These are phyloP conservation scores for Anisognathus igniventris DNA, from an alignment of 2,797 vertebrate genomes.

Conservation along the genomic window DNA sequence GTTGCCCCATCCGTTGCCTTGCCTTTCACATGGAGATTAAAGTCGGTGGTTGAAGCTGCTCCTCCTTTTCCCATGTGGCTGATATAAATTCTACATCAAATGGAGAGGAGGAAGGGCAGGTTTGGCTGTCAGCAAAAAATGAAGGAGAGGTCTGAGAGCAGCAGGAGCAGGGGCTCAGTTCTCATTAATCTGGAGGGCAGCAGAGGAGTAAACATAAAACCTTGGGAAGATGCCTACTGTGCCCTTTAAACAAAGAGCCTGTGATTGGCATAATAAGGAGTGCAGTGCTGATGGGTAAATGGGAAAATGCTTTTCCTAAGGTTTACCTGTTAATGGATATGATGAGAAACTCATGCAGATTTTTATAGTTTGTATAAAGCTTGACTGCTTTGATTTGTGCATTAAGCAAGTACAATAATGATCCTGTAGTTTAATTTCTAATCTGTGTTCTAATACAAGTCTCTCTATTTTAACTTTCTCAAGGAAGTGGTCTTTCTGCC, in stretches of 20 bases:
- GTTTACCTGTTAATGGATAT: neutral
- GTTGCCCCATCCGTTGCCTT: conserved; percentile 33
- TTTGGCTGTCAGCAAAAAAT: conserved; percentile 49
- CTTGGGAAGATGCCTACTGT: neutral
- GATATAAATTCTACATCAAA: conserved; percentile 69
- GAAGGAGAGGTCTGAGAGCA: conserved; percentile 40
- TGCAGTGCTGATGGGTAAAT: neutral
- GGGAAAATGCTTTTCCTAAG: neutral
- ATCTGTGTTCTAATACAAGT: conserved; percentile 1
- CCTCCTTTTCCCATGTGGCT: conserved; percentile 60
- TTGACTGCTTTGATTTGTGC: neutral
- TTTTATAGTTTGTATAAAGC: neutral
- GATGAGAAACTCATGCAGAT: neutral
- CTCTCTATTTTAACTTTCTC: conserved; percentile 15
- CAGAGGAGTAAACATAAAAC: conserved; percentile 4
- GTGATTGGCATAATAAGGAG: neutral
- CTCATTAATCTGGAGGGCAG: conserved; percentile 29
- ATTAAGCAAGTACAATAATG: neutral
- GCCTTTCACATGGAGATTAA: conserved; percentile 64
- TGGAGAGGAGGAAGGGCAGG: conserved; percentile 46
- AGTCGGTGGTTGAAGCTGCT: conserved; percentile 52
- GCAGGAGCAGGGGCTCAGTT: neutral
- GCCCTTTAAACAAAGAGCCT: neutral
- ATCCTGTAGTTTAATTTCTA: neutral
- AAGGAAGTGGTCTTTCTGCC: neutral